Conservation (phyloP, 2,113 vertebrate species). For the Pelecanus crispus region DNA sequence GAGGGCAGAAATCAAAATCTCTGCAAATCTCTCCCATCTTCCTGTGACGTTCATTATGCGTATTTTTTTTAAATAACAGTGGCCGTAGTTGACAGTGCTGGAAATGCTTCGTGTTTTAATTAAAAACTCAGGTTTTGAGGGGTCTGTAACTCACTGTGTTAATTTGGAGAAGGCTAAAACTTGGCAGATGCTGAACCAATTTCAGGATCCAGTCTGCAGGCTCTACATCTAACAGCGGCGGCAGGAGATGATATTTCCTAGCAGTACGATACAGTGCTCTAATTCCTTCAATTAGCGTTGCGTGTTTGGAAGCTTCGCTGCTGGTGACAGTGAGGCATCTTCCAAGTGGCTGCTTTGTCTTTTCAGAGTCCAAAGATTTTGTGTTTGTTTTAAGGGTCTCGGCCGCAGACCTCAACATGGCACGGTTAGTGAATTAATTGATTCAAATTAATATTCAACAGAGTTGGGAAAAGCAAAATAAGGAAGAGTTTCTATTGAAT, state of each 20-base stretch:
- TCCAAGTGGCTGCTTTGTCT: background rate
- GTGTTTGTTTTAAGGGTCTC: background rate
- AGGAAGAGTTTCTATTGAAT: background rate
- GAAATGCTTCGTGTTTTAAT: background rate
- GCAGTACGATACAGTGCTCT: background rate
- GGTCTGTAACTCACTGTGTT: background rate
- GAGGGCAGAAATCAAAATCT: background rate
- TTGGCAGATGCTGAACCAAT: background rate
- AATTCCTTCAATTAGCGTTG: background rate
- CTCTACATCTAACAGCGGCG: background rate
- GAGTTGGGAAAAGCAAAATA: background rate
- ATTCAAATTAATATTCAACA: background rate
- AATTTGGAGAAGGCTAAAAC: background rate
- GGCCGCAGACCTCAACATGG: background rate
- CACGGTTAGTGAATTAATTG: background rate
- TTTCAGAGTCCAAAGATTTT: background rate
- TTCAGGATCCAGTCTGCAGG: background rate
- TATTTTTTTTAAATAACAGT: background rate
- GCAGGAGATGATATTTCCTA: background rate
- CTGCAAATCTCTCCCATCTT: background rate
- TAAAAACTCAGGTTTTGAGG: background rate
- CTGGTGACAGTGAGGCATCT: background rate
- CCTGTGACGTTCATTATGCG: accelerated
- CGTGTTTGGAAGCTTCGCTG: background rate
- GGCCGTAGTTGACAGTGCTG: background rate